phyloP scores from a whole-genome alignment of 2,113 vertebrate genomes.

The Hippocampus comes region DNA sequence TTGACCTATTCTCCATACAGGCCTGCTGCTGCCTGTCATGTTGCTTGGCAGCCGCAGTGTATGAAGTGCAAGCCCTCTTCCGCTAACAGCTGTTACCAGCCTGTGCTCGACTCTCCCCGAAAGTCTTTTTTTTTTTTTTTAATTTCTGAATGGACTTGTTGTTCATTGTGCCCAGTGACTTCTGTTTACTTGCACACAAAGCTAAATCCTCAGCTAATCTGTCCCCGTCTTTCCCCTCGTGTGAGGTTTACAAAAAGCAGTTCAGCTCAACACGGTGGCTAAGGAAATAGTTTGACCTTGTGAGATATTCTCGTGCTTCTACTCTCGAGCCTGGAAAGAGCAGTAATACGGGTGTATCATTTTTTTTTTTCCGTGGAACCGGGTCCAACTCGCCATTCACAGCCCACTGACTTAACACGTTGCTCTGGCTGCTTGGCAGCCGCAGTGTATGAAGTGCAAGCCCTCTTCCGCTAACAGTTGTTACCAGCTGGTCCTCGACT shows the following conservation, averaged over 20 bases:
- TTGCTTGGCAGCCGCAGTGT: constrained; percentile 46
- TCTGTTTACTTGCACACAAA: constrained; percentile 68
- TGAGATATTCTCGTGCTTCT: constrained; percentile 31
- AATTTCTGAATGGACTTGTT: constrained; percentile 69
- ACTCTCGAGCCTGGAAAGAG: constrained; percentile 39
- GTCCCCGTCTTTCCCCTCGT: constrained; percentile 46
- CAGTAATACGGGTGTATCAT: constrained; percentile 12
- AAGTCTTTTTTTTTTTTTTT: constrained; percentile 23
- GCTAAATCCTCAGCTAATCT: constrained; percentile 65
- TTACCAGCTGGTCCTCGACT: constrained; percentile 44
- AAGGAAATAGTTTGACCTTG: constrained; percentile 19
- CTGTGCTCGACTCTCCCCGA: constrained; percentile 36
- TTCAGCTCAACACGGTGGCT: constrained; percentile 22
- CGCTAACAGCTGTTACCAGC: constrained; percentile 59
- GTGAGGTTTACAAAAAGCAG: constrained; percentile 55
- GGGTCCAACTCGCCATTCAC: constrained; percentile 59
- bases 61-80: constrained; percentile 42
- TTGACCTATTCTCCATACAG: constrained; percentile 18
- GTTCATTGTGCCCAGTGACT: constrained; percentile 69
- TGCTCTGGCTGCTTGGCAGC: constrained; percentile 55
- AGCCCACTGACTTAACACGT: constrained; percentile 69
- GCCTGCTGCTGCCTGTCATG: constrained; percentile 37
- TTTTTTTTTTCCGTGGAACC: constrained; percentile 36
- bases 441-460: constrained; percentile 37
- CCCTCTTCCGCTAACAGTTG: constrained; percentile 56